A percentile compares a stretch with the other conserved stretches of the same genome.
phyloP scores from a whole-genome alignment of 1,140 invertebrate genomes.

The Berghia stephanieae region DNA sequence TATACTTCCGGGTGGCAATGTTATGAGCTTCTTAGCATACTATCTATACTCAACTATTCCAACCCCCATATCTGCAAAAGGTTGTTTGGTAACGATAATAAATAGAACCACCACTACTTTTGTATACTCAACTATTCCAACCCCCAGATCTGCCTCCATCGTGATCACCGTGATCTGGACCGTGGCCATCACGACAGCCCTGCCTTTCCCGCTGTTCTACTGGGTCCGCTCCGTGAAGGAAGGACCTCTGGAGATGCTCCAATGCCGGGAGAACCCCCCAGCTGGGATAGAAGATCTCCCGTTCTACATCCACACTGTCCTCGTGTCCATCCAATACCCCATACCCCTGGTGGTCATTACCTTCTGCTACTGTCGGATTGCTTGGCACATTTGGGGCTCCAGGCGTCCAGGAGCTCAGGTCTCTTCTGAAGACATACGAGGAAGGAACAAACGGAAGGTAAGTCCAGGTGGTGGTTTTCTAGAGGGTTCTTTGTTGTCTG shows the following conservation, averaged over 20 bases:
- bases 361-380: slow-evolving; percentile 80
- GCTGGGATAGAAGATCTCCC: slow-evolving; percentile 35
- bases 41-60: too few species aligned
- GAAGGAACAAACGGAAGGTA: slow-evolving; percentile 85
- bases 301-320: slow-evolving; percentile 43
- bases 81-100: too few species aligned
- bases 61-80: too few species aligned
- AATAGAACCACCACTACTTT: too few species aligned
- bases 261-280: slow-evolving; percentile 43
- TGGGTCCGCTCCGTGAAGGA: slow-evolving; percentile 39
- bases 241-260: slow-evolving; percentile 9
- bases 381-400: slow-evolving; percentile 78
- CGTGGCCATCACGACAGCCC: slow-evolving; percentile 45
- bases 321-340: slow-evolving; percentile 77
- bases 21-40: too few species aligned
- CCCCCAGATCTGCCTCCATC: slow-evolving; percentile 42
- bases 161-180: slow-evolving; percentile 60
- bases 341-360: slow-evolving; percentile 81
- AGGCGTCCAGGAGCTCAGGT: slow-evolving; percentile 76
- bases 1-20: too few species aligned
- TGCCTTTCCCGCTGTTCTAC: slow-evolving; percentile 55
- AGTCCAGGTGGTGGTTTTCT: slow-evolving; percentile 31
- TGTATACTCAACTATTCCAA: too few species aligned
- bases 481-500: background rate
- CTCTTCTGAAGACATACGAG: slow-evolving; percentile 75